These are phyloP conservation scores for Drosophila fuyamai DNA, from an alignment of 1,140 invertebrate genomes.

Conservation along the genomic window DNA sequence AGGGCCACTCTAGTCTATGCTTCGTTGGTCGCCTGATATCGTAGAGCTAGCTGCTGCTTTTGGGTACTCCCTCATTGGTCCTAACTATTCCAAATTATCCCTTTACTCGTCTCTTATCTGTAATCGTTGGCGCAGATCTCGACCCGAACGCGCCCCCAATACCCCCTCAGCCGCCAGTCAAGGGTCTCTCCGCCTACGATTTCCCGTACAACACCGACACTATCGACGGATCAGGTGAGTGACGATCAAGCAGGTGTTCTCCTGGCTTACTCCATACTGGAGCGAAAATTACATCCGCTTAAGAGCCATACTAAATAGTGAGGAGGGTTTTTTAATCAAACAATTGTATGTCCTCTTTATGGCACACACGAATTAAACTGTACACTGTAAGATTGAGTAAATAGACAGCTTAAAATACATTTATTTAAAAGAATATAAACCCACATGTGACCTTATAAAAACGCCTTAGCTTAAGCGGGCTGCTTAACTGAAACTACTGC, in stretches of 20 bases:
- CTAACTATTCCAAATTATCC: constrained; percentile 57
- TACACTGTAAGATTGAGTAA: background rate
- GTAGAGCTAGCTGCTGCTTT: constrained; percentile 57
- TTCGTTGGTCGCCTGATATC: constrained; percentile 49
- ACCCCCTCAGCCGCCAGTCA: constrained; percentile 70
- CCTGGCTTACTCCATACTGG: background rate
- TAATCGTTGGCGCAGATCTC: constrained; percentile 66
- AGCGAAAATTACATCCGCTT: background rate
- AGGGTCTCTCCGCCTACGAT: constrained; percentile 58
- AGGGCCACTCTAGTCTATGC: constrained; percentile 10
- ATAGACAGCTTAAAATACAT: background rate
- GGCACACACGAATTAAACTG: background rate
- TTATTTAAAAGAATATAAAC: no score
- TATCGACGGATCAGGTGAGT: constrained; percentile 71
- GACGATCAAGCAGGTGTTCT: constrained; percentile 12
- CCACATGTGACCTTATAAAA: background rate
- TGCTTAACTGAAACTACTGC: background rate
- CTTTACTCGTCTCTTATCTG: constrained; percentile 37
- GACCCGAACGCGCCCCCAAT: constrained; percentile 76
- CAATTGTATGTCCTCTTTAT: no score
- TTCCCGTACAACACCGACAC: constrained; percentile 51
- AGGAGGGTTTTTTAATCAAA: background rate
- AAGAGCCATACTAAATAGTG: background rate
- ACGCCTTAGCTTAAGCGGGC: background rate
- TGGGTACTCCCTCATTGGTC: constrained; percentile 51